Base-by-base conservation (phyloP, 1,140 invertebrate genomes). In the Drosophila sucinea region DNA sequence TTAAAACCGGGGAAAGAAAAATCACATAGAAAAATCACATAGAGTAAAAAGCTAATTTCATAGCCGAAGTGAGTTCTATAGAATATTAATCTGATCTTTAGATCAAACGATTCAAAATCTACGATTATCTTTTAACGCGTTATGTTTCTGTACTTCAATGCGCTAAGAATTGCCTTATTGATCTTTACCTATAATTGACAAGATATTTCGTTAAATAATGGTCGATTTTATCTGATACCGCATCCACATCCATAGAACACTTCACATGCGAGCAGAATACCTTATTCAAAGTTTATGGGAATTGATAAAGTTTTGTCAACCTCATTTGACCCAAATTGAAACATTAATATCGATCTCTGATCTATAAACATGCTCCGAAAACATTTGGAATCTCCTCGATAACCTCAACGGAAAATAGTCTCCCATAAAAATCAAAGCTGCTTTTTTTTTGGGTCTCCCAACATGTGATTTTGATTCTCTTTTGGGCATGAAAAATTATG, bases 391-490 rank as follows among this genome's bases (percentile, higher is more conserved):
- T 63, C 57, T 62, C 80, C 60, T 64, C 32, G 30, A 60, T 72
- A 75, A 73, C 41, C 47, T 33, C 76, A 44, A n/a, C 17, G 23
- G 44, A 51, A 51, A 10, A 70, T 73, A 79, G 66, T 79, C 71
- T 51, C 8, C 33, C 55, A 57, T 55, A 47, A 71, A 77, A 64
- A 58, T 57, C 57, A 83, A 71, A 66, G 44, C 6, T 25, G 64
- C 73, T 77, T 67, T 73, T 73, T 77, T 79, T 67, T 73, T 71
- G 70, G 64, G 23, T 27, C 23, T 32, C 61, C 58, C 69, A 73
- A 87, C 79, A 86, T 82, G 81, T 87, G 83, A 82, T 75, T 86
- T 87, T 66, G 41, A 73, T 73, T 72, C 66, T 62, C 38, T 11
- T 58, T 65, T 55, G 55, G 57, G 33, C 65, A 71, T 79, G 72